Evolutionary conservation across 2,888 invertebrate species (phyloP).

Genomic region (Pemphredon lugubris): DNA sequence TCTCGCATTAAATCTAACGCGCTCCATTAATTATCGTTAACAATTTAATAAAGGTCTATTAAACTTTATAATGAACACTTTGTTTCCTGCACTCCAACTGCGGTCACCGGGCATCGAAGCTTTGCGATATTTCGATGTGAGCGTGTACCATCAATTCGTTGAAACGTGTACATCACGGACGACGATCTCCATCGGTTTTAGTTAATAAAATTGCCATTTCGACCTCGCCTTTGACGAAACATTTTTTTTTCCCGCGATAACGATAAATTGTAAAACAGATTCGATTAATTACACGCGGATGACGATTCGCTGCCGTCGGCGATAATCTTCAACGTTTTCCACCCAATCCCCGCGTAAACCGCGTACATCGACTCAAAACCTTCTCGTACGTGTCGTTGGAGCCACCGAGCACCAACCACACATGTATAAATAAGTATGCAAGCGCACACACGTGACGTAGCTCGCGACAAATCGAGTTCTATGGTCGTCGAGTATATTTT

Average conservation of each 20-base stretch:
- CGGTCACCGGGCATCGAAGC: neutral
- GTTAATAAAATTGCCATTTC: slow-evolving; percentile 1
- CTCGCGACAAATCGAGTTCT: slow-evolving; percentile 27
- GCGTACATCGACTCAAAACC: too few species aligned
- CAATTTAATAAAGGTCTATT: slow-evolving; percentile 9
- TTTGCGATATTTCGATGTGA: neutral
- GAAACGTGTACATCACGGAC: neutral
- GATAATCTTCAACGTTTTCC: neutral
- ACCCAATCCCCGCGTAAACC: too few species aligned
- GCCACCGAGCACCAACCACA: too few species aligned
- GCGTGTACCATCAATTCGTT: slow-evolving; percentile 3
- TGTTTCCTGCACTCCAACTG: slow-evolving; percentile 12
- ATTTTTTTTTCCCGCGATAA: neutral
- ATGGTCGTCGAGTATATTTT: neutral
- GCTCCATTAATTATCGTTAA: slow-evolving; percentile 34
- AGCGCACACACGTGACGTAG: slow-evolving; percentile 11
- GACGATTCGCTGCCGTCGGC: neutral
- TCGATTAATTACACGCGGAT: too few species aligned
- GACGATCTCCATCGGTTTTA: neutral
- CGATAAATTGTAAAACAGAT: neutral
- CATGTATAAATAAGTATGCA: neutral
- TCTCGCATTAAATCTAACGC: slow-evolving; percentile 9
- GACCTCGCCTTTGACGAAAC: neutral
- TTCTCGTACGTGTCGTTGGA: too few species aligned
- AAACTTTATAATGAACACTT: slow-evolving; percentile 14